These are phyloP conservation scores for Dione juno DNA, from an alignment of 2,888 invertebrate species.

Conservation along the genomic window DNA sequence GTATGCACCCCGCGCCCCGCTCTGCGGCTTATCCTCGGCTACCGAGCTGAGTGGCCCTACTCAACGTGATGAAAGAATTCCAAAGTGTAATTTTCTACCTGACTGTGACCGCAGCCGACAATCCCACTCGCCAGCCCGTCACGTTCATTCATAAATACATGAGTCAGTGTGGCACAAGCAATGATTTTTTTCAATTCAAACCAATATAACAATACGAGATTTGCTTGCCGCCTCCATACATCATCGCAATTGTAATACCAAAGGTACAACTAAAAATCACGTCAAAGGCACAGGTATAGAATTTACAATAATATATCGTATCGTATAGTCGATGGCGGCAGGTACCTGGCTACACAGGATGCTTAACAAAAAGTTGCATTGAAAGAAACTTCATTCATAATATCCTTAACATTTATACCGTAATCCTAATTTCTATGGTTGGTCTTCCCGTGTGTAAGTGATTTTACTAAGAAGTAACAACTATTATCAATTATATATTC, in stretches of 20 bases:
- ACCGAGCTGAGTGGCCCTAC: constrained; percentile 74
- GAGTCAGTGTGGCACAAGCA: constrained; percentile 60
- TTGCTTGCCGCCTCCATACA: constrained; percentile 61
- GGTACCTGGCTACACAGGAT: constrained; percentile 75
- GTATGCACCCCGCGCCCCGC: constrained; percentile 77
- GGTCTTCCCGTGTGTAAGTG: neutral
- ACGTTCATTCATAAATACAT: constrained; percentile 84
- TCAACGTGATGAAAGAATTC: constrained; percentile 80
- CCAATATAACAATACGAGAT: constrained; percentile 55
- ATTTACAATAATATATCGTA: constrained; percentile 64
- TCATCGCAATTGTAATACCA: constrained; percentile 70
- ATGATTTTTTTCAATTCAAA: constrained; percentile 60
- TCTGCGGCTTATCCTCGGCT: constrained; percentile 79
- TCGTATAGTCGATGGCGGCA: constrained; percentile 65
- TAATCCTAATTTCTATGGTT: constrained; percentile 9
- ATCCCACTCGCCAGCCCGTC: constrained; percentile 72
- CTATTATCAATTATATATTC: neutral
- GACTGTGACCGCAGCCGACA: constrained; percentile 72
- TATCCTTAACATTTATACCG: constrained; percentile 50
- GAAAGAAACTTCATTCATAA: constrained; percentile 60
- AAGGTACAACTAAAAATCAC: constrained; percentile 67
- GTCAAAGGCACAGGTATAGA: constrained; percentile 73
- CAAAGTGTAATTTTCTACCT: constrained; percentile 82
- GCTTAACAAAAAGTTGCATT: constrained; percentile 61
- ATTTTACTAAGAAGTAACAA: neutral